phyloP scores from a whole-genome alignment of 2,113 vertebrate species.

The Numida meleagris region DNA sequence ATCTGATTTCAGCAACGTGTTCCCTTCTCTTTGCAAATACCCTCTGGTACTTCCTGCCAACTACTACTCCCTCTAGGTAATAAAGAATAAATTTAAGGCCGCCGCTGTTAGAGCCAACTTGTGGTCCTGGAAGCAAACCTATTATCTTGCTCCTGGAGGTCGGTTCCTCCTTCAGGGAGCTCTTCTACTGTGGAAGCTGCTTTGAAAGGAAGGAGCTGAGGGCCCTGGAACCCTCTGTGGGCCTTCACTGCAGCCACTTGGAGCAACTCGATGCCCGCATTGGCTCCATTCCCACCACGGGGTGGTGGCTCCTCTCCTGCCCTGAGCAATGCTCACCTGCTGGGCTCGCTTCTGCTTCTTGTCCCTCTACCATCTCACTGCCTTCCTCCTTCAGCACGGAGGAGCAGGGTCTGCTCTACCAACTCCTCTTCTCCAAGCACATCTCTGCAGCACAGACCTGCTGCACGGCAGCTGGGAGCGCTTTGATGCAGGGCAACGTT shows the following conservation, averaged over 20 bases:
- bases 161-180: neutral
- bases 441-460: neutral
- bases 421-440: neutral
- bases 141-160: neutral
- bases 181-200: neutral
- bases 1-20: neutral
- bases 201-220: neutral
- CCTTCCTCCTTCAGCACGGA: neutral
- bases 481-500: neutral
- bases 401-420: neutral
- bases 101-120: neutral
- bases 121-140: neutral
- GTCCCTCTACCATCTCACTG: neutral
- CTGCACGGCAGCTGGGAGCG: rapidly evolving
- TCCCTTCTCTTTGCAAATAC: neutral
- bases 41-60: neutral
- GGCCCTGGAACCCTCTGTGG: neutral
- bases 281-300: neutral
- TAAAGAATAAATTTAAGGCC: neutral
- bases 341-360: neutral
- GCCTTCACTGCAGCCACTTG: neutral
- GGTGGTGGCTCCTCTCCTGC: neutral
- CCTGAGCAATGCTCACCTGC: neutral
- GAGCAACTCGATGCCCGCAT: neutral
- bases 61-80: neutral